These are phyloP conservation scores for Loriculus beryllinus DNA, from an alignment of 2,797 vertebrate species.

Conservation along the genomic window DNA sequence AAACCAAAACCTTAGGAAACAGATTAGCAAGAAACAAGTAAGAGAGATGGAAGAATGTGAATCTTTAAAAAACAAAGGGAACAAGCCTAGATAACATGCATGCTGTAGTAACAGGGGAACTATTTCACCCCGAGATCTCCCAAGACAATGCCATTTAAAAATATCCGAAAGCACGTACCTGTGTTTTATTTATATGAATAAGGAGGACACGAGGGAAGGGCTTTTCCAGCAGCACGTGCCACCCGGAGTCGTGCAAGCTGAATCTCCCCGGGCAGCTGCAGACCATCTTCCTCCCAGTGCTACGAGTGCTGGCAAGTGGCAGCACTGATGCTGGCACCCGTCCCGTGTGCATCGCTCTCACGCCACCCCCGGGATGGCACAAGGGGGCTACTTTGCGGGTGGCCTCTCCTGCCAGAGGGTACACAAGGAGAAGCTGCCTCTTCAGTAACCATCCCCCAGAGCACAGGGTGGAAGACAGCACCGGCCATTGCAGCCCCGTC, in stretches of 20 bases:
- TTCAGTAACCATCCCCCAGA: fast-evolving
- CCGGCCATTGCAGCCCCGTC: not conserved
- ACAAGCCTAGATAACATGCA: not conserved
- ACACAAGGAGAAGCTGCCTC: not conserved
- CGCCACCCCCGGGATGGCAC: not conserved
- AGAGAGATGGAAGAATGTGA: not conserved
- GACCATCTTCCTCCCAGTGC: not conserved
- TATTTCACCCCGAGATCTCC: not conserved
- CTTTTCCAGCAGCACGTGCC: not conserved
- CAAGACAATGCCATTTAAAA: not conserved
- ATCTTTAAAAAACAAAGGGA: not conserved
- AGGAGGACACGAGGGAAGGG: not conserved
- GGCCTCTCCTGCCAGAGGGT: not conserved
- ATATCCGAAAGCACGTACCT: not conserved
- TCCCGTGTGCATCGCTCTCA: fast-evolving
- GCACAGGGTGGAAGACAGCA: not conserved
- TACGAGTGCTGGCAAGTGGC: not conserved
- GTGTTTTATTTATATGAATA: not conserved
- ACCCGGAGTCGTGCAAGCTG: fast-evolving
- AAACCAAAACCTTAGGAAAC: not conserved
- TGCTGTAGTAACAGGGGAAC: not conserved
- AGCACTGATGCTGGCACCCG: fast-evolving
- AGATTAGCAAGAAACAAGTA: not conserved
- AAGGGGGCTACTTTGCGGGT: fast-evolving
- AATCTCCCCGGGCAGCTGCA: not conserved